phyloP scores from a whole-genome alignment of 2,113 vertebrate species.

The Crotophaga sulcirostris region DNA sequence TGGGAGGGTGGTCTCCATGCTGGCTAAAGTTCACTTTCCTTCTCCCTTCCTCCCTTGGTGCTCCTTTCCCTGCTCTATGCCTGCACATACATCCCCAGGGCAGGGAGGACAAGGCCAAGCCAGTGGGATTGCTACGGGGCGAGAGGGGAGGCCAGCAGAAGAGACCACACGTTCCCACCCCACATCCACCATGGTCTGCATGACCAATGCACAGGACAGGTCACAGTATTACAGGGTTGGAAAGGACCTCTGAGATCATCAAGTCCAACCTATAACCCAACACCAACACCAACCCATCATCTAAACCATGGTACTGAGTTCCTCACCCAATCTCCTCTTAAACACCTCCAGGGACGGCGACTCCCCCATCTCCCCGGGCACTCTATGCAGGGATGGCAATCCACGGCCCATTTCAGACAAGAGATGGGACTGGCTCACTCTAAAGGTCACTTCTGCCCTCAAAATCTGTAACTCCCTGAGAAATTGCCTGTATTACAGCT shows the following conservation, averaged over 20 bases:
- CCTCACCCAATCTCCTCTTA: no score
- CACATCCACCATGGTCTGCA: fast-evolving
- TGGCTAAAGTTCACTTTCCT: neutral
- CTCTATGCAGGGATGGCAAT: no score
- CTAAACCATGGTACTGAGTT: no score
- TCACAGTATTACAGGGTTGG: no score
- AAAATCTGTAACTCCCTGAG: neutral
- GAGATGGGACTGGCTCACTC: neutral
- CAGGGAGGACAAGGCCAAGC: neutral
- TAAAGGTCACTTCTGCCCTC: neutral
- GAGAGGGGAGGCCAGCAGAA: neutral
- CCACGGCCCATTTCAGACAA: neutral
- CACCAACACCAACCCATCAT: no score
- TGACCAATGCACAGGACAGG: neutral
- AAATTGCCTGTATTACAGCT: fast-evolving
- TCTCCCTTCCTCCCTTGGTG: neutral
- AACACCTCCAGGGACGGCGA: no score
- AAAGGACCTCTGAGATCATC: no score
- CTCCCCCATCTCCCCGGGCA: no score
- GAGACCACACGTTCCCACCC: neutral
- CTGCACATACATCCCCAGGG: neutral
- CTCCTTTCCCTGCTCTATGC: neutral
- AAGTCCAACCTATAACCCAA: no score
- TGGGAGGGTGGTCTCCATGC: neutral
- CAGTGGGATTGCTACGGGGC: fast-evolving